phyloP scores from a whole-genome alignment of 1,140 invertebrate species.

The Onthophagus taurus region DNA sequence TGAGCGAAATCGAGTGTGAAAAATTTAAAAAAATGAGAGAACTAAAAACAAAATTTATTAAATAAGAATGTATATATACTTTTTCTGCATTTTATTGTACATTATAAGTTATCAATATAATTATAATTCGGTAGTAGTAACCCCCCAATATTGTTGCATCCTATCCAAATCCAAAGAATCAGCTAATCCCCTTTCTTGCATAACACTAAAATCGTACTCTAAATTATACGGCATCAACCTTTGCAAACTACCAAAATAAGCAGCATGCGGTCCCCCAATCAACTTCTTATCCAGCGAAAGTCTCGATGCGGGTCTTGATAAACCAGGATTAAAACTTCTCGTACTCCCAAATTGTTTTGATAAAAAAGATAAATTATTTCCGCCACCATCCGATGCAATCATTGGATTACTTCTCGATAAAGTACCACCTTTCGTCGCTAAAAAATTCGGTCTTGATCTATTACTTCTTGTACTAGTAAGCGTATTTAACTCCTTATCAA shows the following conservation, averaged over 20 bases:
- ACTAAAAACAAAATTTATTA: no score
- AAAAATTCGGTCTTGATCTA: conserved; percentile 34
- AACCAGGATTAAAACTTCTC: conserved; percentile 54
- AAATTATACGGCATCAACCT: conserved; percentile 75
- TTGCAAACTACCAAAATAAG: conserved; percentile 76
- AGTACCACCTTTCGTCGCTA: conserved; percentile 41
- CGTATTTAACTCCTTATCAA: conserved; percentile 80
- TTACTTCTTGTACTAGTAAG: conserved; percentile 50
- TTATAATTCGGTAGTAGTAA: conserved; percentile 71
- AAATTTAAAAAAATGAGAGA: no score
- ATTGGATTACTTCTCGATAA: conserved; percentile 49
- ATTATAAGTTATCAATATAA: no score
- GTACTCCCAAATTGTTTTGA: conserved; percentile 70
- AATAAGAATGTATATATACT: no score
- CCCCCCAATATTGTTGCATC: conserved; percentile 82
- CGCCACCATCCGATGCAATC: conserved; percentile 44
- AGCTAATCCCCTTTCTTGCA: conserved; percentile 58
- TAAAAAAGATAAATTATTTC: conserved; percentile 43
- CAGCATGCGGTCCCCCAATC: conserved; percentile 63
- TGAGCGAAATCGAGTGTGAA: no score
- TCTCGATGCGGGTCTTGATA: conserved; percentile 34
- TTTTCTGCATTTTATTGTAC: no score
- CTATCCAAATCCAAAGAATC: conserved; percentile 70
- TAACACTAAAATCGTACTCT: conserved; percentile 73
- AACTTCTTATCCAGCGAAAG: conserved; percentile 40